Conservation (phyloP, 2,888 invertebrate genomes). For the Lepidonotus clava region DNA sequence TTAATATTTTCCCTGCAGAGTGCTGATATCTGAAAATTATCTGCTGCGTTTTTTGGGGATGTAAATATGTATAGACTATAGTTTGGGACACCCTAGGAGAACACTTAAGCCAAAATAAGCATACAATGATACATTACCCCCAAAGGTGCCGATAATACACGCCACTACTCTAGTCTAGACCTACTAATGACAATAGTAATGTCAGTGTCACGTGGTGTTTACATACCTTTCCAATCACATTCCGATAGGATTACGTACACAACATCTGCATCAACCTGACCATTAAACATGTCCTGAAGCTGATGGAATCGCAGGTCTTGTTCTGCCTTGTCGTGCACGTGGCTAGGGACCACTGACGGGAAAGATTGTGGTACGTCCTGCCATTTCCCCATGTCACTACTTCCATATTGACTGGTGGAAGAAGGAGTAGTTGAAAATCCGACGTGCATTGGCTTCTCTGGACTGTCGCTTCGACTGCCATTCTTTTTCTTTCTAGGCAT, state of each 20-base stretch:
- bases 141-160: too few relatives aligned
- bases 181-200: too few relatives aligned
- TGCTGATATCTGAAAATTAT: too few relatives aligned
- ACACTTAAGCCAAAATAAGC: too few relatives aligned
- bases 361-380: background rate
- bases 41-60: too few relatives aligned
- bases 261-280: conserved; percentile 73
- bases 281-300: conserved; percentile 74
- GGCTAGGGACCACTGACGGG: background rate
- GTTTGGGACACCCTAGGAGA: too few relatives aligned
- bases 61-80: too few relatives aligned
- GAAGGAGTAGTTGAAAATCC: conserved; percentile 22
- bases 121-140: too few relatives aligned
- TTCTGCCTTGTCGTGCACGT: conserved; percentile 30
- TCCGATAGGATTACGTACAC: conserved; percentile 73
- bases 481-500: conserved; percentile 60
- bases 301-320: conserved; percentile 63
- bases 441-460: conserved; percentile 45
- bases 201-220: background rate
- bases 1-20: too few relatives aligned
- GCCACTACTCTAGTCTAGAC: too few relatives aligned
- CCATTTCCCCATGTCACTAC: conserved; percentile 34
- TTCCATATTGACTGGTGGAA: conserved; percentile 50
- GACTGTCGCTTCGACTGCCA: conserved; percentile 61
- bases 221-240: conserved; percentile 73